Evolutionary conservation across 2,113 vertebrate species (phyloP).

Genomic region (Craseonycteris thonglongyai): DNA sequence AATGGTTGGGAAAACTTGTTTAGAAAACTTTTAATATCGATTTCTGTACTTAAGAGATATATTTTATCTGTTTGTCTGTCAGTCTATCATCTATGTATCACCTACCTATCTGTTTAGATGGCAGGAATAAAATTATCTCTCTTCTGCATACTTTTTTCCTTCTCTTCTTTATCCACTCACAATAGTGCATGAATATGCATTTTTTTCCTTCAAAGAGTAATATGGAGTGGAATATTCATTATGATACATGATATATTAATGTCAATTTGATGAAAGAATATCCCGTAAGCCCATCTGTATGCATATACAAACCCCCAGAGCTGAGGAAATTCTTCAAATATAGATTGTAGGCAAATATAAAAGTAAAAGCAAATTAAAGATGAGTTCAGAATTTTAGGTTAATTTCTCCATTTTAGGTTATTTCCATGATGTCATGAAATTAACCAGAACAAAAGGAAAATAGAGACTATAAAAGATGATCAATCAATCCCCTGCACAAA

Average conservation of each 20-base stretch:
- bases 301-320: neutral
- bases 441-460: neutral
- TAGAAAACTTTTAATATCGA: neutral
- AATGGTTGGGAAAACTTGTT: neutral
- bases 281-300: neutral
- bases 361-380: neutral
- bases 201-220: slow-evolving; percentile 36
- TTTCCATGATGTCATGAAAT: neutral
- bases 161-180: neutral
- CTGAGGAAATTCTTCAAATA: neutral
- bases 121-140: neutral
- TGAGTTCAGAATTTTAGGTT: neutral
- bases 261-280: neutral
- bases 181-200: neutral
- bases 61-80: too few species aligned
- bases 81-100: neutral
- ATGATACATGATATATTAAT: neutral
- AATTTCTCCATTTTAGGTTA: neutral
- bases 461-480: neutral
- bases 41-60: neutral
- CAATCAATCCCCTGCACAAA: neutral
- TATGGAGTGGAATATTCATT: neutral
- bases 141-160: neutral
- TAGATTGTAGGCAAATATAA: neutral
- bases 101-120: neutral